These are phyloP conservation scores for Anneissia japonica DNA, from an alignment of 35 echinoderm and acorn worm genomes.

Conservation along the genomic window DNA sequence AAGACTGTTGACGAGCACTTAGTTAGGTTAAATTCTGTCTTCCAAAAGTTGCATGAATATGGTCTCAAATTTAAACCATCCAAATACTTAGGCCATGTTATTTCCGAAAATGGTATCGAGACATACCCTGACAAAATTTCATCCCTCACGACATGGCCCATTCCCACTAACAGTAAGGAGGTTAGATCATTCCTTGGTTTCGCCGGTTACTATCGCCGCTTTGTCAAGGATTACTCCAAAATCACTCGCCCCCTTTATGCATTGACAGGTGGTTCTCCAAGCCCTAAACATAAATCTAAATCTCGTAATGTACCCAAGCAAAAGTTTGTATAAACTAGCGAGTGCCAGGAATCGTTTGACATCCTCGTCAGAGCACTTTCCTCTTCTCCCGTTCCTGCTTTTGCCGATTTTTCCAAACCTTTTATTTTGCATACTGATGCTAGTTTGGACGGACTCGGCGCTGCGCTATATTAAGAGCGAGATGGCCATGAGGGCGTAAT, in stretches of 20 bases:
- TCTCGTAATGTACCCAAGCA: not conserved
- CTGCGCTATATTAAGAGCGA: not conserved
- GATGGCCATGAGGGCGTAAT: conserved; percentile 34
- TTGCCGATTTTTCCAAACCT: not conserved
- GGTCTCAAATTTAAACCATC: conserved; percentile 38
- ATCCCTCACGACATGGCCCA: not conserved
- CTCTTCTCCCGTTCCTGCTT: conserved; percentile 19
- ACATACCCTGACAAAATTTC: not conserved
- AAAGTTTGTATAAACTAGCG: conserved; percentile 31
- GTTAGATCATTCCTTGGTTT: conserved; percentile 34
- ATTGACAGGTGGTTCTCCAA: not conserved
- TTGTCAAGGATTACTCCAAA: conserved; percentile 43
- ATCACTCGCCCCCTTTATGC: conserved; percentile 11
- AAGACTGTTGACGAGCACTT: conserved; percentile 43
- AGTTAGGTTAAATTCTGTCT: conserved; percentile 25
- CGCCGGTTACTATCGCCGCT: conserved; percentile 36
- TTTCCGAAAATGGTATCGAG: not conserved
- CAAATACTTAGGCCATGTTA: conserved; percentile 48
- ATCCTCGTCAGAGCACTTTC: conserved; percentile 16
- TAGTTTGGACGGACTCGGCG: not conserved
- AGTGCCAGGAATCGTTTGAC: conserved; percentile 41
- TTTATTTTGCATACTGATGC: not conserved
- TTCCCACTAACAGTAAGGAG: not conserved
- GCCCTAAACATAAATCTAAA: not conserved
- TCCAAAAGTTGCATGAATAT: conserved; percentile 2